These are phyloP conservation scores for Haemorhous mexicanus DNA, from an alignment of 2,113 vertebrate species.

Conservation along the genomic window DNA sequence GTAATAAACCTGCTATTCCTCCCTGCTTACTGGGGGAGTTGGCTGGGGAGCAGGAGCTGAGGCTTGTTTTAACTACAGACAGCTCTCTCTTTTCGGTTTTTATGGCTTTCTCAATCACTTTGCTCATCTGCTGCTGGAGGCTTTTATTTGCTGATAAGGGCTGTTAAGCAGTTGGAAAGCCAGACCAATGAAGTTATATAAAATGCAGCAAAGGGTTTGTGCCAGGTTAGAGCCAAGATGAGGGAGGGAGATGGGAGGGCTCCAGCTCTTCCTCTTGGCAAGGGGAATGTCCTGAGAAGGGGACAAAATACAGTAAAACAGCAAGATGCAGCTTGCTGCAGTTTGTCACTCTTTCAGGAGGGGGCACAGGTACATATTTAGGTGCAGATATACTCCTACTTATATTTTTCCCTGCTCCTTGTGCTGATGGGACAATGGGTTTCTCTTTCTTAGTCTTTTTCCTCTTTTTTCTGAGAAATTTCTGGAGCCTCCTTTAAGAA, in stretches of 20 bases:
- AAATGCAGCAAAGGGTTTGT: not conserved
- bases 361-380: too few relatives aligned
- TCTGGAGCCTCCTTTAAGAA: not conserved
- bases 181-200: constrained; percentile 34
- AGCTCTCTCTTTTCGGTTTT: constrained; percentile 46
- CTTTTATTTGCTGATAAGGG: constrained; percentile 68
- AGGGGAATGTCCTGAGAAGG: not conserved
- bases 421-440: not conserved
- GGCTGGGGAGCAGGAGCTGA: constrained; percentile 15
- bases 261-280: not conserved
- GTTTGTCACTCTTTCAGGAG: not conserved
- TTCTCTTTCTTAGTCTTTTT: not conserved
- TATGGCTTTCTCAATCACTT: constrained; percentile 64
- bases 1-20: constrained; percentile 56
- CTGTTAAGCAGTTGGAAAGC: constrained; percentile 57
- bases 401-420: not conserved
- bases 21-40: constrained; percentile 52
- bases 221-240: not conserved
- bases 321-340: not conserved
- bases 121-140: constrained; percentile 45
- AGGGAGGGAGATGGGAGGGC: not conserved
- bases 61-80: constrained; percentile 55
- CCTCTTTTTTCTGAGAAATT: not conserved
- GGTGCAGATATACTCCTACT: not conserved
- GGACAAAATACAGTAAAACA: not conserved